Evolutionary conservation across 2,113 vertebrate genomes (phyloP).

Genomic region (Protobothrops mucrosquamatus): DNA sequence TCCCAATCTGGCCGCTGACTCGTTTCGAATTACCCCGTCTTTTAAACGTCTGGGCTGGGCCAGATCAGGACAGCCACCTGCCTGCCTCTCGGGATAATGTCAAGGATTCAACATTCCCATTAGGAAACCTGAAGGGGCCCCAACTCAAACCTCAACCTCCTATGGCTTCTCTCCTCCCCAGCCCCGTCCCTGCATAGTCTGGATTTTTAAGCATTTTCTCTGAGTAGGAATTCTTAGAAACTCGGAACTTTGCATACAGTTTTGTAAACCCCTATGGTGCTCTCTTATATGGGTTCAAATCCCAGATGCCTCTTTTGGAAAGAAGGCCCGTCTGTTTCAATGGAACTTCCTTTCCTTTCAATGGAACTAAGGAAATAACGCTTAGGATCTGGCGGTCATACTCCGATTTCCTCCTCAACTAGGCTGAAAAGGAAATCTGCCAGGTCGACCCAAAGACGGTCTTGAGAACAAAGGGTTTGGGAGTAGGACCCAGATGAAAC

Average conservation of each 20-base stretch:
- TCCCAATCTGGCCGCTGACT: not conserved
- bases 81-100: not conserved
- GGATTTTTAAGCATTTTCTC: not conserved
- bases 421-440: not conserved
- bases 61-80: not conserved
- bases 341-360: not conserved
- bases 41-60: not conserved
- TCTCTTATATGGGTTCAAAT: not conserved
- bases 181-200: not conserved
- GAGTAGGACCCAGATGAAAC: not conserved
- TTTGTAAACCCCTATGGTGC: not conserved
- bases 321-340: not conserved
- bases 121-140: not conserved
- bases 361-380: not conserved
- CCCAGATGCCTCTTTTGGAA: not conserved
- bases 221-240: not conserved
- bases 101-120: not conserved
- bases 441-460: too few relatives aligned
- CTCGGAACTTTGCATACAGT: not conserved
- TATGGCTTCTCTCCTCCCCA: not conserved
- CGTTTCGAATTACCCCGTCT: not conserved
- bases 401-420: not conserved
- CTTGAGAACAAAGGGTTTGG: not conserved
- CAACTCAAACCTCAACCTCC: not conserved
- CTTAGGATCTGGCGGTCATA: not conserved